phyloP scores from a whole-genome alignment of 2,797 vertebrate species.

The Sphenopsis melanotis region DNA sequence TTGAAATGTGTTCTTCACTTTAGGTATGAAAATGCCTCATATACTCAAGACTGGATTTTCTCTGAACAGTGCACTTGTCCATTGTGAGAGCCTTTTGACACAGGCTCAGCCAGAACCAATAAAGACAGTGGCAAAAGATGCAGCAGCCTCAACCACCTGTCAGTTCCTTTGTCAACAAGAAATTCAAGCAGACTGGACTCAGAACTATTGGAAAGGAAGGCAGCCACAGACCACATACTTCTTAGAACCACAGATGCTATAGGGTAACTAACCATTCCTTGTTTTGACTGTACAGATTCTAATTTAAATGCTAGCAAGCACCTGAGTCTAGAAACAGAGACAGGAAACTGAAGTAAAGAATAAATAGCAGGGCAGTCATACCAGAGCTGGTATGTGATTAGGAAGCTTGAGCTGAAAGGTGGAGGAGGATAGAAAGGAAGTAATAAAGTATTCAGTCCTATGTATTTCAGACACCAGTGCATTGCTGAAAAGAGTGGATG shows the following conservation, averaged over 20 bases:
- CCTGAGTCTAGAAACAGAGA: background rate
- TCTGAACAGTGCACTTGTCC: constrained; percentile 3
- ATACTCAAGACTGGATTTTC: constrained; percentile 26
- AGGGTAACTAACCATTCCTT: background rate
- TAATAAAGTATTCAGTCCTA: background rate
- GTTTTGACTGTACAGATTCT: background rate
- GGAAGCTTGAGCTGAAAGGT: background rate
- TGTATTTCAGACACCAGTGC: background rate
- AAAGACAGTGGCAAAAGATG: constrained; percentile 16
- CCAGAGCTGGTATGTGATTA: background rate
- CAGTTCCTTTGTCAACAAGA: constrained; percentile 34
- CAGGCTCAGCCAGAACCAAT: constrained; percentile 30
- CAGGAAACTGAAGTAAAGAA: background rate
- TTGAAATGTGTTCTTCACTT: constrained; percentile 17
- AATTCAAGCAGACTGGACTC: constrained; percentile 35
- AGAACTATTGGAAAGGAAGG: constrained; percentile 23
- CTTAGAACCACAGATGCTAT: background rate
- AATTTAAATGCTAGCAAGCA: background rate
- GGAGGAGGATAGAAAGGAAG: background rate
- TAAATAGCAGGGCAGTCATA: background rate
- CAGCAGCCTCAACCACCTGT: constrained; percentile 29
- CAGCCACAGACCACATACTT: constrained; percentile 16
- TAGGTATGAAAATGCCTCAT: constrained; percentile 28
- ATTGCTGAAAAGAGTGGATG: background rate
- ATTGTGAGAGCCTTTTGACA: constrained; percentile 22